These are phyloP conservation scores for Tridacna crocea DNA, from an alignment of 2,888 invertebrate species.

Conservation along the genomic window DNA sequence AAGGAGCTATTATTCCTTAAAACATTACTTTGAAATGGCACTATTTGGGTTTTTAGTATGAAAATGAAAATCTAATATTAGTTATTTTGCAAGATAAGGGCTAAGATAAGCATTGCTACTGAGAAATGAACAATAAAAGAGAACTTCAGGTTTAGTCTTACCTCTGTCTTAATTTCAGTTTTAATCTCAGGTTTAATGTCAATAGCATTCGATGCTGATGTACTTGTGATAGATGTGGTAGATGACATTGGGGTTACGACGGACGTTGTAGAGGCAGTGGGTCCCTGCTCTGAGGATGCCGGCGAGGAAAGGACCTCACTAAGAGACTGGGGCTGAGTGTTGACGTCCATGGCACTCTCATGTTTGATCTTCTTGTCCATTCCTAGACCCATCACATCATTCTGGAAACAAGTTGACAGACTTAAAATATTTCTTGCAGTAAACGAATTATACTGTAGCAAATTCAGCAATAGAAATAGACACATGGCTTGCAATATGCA, in stretches of 20 bases:
- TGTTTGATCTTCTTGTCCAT: slow-evolving; percentile 58
- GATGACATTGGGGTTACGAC: slow-evolving; percentile 63
- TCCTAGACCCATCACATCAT: slow-evolving; percentile 23
- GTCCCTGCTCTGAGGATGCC: slow-evolving; percentile 57
- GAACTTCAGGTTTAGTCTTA: slow-evolving; percentile 1
- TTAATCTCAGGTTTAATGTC: slow-evolving; percentile 73
- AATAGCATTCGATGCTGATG: slow-evolving; percentile 60
- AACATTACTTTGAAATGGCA: too few relatives aligned
- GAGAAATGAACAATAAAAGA: too few relatives aligned
- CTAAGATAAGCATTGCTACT: too few relatives aligned
- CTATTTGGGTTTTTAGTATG: too few relatives aligned
- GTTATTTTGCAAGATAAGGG: too few relatives aligned
- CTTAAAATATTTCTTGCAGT: too few relatives aligned
- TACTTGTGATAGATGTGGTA: slow-evolving; percentile 82
- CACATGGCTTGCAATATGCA: too few relatives aligned
- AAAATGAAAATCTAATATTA: too few relatives aligned
- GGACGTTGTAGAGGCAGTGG: slow-evolving; percentile 57
- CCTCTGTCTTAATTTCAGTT: slow-evolving; percentile 71
- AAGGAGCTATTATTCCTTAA: too few relatives aligned
- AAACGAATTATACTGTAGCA: too few relatives aligned
- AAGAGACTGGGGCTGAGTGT: slow-evolving; percentile 67
- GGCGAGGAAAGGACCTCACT: slow-evolving; percentile 68
- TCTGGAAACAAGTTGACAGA: slow-evolving; percentile 26
- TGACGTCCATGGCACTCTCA: slow-evolving; percentile 56
- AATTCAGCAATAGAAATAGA: too few relatives aligned